Conservation (phyloP, 2,113 vertebrate genomes). For the Corvus hawaiiensis region DNA sequence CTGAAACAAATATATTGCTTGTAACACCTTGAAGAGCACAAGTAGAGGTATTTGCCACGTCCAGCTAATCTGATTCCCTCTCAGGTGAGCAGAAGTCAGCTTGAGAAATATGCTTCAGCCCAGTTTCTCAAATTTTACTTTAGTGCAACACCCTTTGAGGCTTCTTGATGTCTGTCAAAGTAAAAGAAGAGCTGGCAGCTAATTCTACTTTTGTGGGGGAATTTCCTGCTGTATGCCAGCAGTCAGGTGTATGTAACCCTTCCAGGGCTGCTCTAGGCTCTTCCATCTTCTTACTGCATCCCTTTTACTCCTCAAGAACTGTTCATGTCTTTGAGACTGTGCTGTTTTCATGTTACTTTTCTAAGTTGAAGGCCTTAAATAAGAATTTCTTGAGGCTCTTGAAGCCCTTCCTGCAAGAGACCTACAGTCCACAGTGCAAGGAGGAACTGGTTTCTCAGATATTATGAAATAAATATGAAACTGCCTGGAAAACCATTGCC, state of each 20-base stretch:
- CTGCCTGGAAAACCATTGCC: neutral
- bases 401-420: neutral
- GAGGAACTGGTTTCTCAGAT: neutral
- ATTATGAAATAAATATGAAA: neutral
- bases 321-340: neutral
- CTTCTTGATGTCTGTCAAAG: neutral
- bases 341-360: neutral
- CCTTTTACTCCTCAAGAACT: neutral
- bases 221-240: neutral
- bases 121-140: neutral
- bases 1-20: neutral
- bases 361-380: neutral
- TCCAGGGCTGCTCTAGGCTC: neutral
- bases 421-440: neutral
- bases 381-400: neutral
- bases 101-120: rapidly evolving
- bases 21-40: neutral
- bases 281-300: neutral
- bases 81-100: neutral
- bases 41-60: rapidly evolving
- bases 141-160: neutral
- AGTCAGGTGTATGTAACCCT: neutral
- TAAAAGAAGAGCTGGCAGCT: neutral
- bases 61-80: neutral
- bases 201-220: neutral